A percentile compares a stretch with the other conserved stretches of the same genome.
Conservation (phyloP, 2,113 vertebrate genomes). For the Cryptomyrus ogoouensis region DNA sequence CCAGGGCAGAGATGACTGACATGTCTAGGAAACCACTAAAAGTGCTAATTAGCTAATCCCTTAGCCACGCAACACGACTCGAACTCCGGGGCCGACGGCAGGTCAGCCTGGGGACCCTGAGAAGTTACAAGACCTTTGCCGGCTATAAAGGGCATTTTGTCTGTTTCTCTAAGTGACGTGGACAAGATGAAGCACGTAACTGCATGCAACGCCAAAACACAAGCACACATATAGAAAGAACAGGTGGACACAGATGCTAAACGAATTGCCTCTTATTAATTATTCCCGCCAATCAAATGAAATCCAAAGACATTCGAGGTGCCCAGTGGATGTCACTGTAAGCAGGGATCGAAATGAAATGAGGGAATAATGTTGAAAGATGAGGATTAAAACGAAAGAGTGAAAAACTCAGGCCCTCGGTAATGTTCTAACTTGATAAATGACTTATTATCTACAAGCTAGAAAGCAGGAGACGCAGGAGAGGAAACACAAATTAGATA, state of each 20-base stretch:
- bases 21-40: neutral
- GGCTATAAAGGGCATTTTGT: neutral
- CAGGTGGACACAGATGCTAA: conserved; percentile 10
- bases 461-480: conserved; percentile 97
- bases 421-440: conserved; percentile 99
- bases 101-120: neutral
- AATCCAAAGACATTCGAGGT: conserved; percentile 50
- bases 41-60: neutral
- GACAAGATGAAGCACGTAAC: neutral
- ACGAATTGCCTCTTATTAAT: neutral
- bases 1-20: neutral
- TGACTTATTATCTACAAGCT: conserved; percentile 99
- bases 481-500: conserved; percentile 88
- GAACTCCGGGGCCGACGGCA: neutral
- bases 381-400: conserved; percentile 44
- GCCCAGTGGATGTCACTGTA: conserved; percentile 31
- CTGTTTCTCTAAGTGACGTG: neutral
- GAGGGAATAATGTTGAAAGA: conserved; percentile 23
- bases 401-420: conserved; percentile 77
- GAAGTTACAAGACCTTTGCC: neutral
- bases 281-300: neutral
- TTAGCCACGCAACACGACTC: neutral
- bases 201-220: neutral
- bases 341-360: neutral
- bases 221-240: neutral